Evolutionary conservation across 1,140 invertebrate genomes (phyloP), one percentile per base, ranked within the genome.

Genomic region (Drosophila sturtevanti): DNA sequence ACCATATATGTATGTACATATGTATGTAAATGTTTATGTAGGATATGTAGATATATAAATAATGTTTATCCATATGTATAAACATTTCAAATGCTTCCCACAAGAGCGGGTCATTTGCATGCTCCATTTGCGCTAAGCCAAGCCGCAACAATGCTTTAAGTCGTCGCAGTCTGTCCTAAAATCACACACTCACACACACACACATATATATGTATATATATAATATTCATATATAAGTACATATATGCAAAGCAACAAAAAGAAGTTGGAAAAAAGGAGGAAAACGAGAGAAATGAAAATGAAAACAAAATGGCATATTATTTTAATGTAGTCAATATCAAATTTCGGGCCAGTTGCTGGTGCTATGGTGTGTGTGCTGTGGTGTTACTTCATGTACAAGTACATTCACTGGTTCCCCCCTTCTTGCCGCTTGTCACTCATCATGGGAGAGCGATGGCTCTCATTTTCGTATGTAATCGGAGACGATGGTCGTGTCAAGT

Each of bases 11-110:
- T 24, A 24, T 24, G 4, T 24, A 24, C n/a, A n/a, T n/a, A n/a
- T 63, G 34, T 35, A 27, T 61, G 73, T 72, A 72, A 65, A 11
- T n/a, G n/a, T n/a, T n/a, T n/a, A n/a, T n/a, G n/a, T n/a, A n/a
- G n/a, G n/a, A n/a, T n/a, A n/a, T n/a, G 10, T 61, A 41, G 16
- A 41, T 24, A 4, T 24, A 31, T 59, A 54, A 38, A 35, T 56
- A 71, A 63, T 72, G 60, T 63, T 58, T 72, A 63, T 55, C 52
- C 38, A 64, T 48, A 48, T 48, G 41, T 48, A 48, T 48, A 48
- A 48, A 48, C 41, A 48, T 48, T 48, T 48, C 41, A 48, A 48
- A 48, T 48, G 41, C 41, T 48, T 48, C 41, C 41, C 41, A 48
- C 41, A 48, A 48, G 41, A 48, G 16, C 41, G 41, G 41, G 41